These are phyloP conservation scores for Siderastrea siderea DNA, from an alignment of 92 coral and sea anemone species.

Conservation along the genomic window DNA sequence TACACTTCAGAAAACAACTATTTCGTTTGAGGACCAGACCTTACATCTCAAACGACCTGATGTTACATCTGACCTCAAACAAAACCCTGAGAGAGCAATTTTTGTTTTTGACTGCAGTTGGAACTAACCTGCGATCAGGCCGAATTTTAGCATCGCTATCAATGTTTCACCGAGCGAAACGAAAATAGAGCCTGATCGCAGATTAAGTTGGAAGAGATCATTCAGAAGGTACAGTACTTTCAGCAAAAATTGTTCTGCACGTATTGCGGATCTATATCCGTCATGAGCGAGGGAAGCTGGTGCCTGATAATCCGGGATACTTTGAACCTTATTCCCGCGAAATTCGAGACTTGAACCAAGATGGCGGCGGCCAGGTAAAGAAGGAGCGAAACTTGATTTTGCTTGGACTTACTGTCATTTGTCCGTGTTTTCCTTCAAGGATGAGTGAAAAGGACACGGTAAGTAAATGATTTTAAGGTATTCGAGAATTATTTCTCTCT, in stretches of 20 bases:
- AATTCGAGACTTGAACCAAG: constrained; percentile 29
- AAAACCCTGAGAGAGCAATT: too few relatives aligned
- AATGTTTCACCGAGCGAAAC: too few relatives aligned
- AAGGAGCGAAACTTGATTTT: not conserved
- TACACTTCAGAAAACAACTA: too few relatives aligned
- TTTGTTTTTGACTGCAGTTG: too few relatives aligned
- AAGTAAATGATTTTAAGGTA: not conserved
- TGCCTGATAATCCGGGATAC: not conserved
- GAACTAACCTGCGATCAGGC: too few relatives aligned
- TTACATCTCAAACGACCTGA: too few relatives aligned
- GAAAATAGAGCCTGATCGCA: too few relatives aligned
- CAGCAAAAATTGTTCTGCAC: not conserved
- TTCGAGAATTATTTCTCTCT: not conserved
- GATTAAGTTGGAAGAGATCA: too few relatives aligned
- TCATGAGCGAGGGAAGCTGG: not conserved
- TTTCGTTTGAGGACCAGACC: too few relatives aligned
- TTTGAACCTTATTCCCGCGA: constrained; percentile 38
- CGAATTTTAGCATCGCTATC: too few relatives aligned
- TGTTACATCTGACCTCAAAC: too few relatives aligned
- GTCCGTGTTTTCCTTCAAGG: not conserved
- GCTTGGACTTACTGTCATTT: not conserved
- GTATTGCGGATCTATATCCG: not conserved
- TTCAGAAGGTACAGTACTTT: too few relatives aligned
- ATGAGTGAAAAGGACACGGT: constrained; percentile 19
- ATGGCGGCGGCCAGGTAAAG: constrained; percentile 23